Percentiles rank a stretch among this genome's conserved stretches.
Evolutionary conservation across 1,140 invertebrate genomes (phyloP).

Genomic region (Oryctes rhinoceros): DNA sequence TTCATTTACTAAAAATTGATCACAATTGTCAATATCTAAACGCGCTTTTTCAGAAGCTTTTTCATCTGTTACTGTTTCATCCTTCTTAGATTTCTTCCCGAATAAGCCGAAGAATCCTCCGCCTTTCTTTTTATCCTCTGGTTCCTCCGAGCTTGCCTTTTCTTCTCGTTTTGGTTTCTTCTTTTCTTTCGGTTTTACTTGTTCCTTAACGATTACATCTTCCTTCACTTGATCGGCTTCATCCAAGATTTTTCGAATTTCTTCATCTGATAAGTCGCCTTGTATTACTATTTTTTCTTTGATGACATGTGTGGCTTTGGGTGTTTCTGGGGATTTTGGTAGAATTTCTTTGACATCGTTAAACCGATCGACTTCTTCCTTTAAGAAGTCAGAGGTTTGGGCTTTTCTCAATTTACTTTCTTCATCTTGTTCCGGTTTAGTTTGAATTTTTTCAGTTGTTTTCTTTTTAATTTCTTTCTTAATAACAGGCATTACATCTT

Average conservation of each 20-base stretch:
- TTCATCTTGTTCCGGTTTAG: background rate
- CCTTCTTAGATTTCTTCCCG: slow-evolving; percentile 44
- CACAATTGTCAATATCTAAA: slow-evolving; percentile 16
- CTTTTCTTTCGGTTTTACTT: background rate
- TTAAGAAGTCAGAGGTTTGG: slow-evolving; percentile 45
- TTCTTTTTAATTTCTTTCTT: background rate
- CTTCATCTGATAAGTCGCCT: slow-evolving; percentile 13
- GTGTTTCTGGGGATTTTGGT: background rate
- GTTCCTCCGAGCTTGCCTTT: slow-evolving; percentile 41
- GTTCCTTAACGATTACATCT: background rate
- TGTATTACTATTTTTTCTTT: slow-evolving; percentile 8
- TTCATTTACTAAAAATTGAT: background rate
- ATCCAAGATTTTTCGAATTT: background rate
- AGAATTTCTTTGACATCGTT: slow-evolving; percentile 36
- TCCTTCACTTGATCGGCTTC: background rate
- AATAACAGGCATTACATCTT: background rate
- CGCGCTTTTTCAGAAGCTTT: slow-evolving; percentile 41
- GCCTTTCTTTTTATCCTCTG: slow-evolving; percentile 22
- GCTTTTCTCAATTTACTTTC: background rate
- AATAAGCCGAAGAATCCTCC: slow-evolving; percentile 42
- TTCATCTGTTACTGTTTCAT: background rate
- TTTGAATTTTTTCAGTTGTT: background rate
- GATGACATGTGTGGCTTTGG: background rate
- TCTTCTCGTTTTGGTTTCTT: background rate
- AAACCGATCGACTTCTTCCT: slow-evolving; percentile 49